Evolutionary conservation across 64 coral and sea anemone species (phyloP), one percentile per base, ranked within the genome.

Genomic region (Stichodactyla mertensii): DNA sequence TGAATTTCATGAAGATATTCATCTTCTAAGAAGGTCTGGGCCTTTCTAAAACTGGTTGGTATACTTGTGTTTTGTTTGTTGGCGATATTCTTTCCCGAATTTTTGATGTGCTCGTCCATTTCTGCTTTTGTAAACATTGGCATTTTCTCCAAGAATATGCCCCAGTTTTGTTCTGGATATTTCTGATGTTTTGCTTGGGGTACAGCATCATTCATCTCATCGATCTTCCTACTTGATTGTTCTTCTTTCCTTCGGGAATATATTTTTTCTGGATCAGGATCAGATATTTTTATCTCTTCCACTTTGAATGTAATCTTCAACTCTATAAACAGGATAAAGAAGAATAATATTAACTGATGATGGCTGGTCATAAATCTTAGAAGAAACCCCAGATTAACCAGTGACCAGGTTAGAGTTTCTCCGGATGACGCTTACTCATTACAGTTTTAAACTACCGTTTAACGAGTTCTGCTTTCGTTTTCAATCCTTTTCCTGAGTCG

Each of bases 391-490:
- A n/a, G n/a, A n/a, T n/a, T n/a, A n/a, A n/a, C n/a, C n/a, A n/a
- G n/a, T n/a, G n/a, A n/a, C n/a, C n/a, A n/a, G n/a, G n/a, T n/a
- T n/a, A n/a, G n/a, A n/a, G n/a, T n/a, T n/a, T n/a, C n/a, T n/a
- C n/a, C n/a, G n/a, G n/a, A n/a, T n/a, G n/a, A n/a, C n/a, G n/a
- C n/a, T n/a, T n/a, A n/a, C n/a, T n/a, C n/a, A n/a, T n/a, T n/a
- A n/a, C n/a, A n/a, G n/a, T 36, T 36, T 36, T 36, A 36, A 36
- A 0, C 31, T 36, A 64, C 70, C 70, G 8, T 59, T 87, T 92
- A 5, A 92, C 85, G 23, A 92, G 90, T 61, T 92, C 83, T 64
- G 89, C 89, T 91, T 92, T 92, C 55, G 90, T 92, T 54, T 92
- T 87, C 52, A 87, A 55, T 23, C 85, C 90, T 83, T 91, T 91